Evolutionary conservation across 30 jellyfish, hydroid and myxozoan species (phyloP).

Genomic region (Aurelia sp.): DNA sequence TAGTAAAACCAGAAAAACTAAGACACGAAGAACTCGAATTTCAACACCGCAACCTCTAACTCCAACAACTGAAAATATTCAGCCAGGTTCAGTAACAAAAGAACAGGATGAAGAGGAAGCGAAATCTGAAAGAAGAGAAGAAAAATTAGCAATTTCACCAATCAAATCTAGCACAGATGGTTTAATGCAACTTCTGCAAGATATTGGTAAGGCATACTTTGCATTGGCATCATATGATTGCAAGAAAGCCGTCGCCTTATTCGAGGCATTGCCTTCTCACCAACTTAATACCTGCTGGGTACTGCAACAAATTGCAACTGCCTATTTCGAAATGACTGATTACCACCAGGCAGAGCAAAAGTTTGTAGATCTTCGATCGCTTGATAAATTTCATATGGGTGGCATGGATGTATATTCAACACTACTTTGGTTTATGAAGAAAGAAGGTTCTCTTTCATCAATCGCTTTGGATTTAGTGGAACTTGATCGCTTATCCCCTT

Average conservation of each 20-base stretch:
- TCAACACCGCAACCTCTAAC: slow-evolving; percentile 88
- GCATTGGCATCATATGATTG: slow-evolving; percentile 84
- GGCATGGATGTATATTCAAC: slow-evolving; percentile 93
- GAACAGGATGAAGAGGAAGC: slow-evolving; percentile 42
- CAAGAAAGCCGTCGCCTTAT: slow-evolving; percentile 73
- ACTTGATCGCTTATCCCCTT: slow-evolving; percentile 80
- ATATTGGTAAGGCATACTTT: slow-evolving; percentile 91
- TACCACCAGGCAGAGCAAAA: slow-evolving; percentile 85
- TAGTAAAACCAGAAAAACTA: neutral
- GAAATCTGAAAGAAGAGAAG: slow-evolving; percentile 47
- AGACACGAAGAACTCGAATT: slow-evolving; percentile 81
- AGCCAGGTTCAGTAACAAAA: slow-evolving; percentile 66
- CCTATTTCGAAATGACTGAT: slow-evolving; percentile 89
- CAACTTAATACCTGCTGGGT: slow-evolving; percentile 94
- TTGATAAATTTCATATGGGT: slow-evolving; percentile 83
- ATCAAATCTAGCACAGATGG: slow-evolving; percentile 85
- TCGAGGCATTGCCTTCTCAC: slow-evolving; percentile 82
- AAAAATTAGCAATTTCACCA: slow-evolving; percentile 67
- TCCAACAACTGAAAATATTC: slow-evolving; percentile 90
- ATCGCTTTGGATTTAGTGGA: slow-evolving; percentile 93
- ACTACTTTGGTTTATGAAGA: slow-evolving; percentile 90
- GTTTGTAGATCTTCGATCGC: slow-evolving; percentile 79
- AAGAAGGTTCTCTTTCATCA: slow-evolving; percentile 90
- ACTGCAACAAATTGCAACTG: slow-evolving; percentile 89
- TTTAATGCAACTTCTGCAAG: slow-evolving; percentile 83